Evolutionary conservation across 2,797 vertebrate species (phyloP).

Genomic region (Dromococcyx pavoninus): DNA sequence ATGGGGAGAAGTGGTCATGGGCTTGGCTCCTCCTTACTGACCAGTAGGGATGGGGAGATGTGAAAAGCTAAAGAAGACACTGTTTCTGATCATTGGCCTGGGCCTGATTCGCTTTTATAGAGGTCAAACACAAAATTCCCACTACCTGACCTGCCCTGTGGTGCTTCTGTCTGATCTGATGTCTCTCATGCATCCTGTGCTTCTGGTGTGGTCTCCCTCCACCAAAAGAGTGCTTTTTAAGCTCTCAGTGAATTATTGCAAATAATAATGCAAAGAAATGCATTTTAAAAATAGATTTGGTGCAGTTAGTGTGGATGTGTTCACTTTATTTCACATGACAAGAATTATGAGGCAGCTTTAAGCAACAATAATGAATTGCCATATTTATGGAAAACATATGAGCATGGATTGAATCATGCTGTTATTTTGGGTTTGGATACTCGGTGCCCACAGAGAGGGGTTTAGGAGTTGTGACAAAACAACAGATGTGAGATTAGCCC

Average conservation of each 20-base stretch:
- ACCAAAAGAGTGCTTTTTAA: neutral
- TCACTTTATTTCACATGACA: slow-evolving; percentile 16
- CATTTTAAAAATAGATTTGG: neutral
- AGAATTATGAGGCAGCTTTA: slow-evolving; percentile 24
- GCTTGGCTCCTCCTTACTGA: neutral
- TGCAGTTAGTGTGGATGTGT: neutral
- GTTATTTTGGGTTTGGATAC: slow-evolving; percentile 45
- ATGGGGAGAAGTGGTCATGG: neutral
- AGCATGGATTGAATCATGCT: slow-evolving; percentile 44
- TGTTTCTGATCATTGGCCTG: neutral
- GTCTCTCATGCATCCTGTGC: accelerated
- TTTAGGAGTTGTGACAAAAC: slow-evolving; percentile 57
- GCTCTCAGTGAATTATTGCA: neutral
- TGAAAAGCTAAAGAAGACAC: neutral
- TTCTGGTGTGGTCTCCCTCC: neutral
- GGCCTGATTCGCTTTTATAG: neutral
- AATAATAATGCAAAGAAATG: neutral
- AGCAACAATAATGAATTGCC: neutral
- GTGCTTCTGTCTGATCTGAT: neutral
- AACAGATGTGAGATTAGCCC: slow-evolving; percentile 60
- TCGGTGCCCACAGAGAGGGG: slow-evolving; percentile 37
- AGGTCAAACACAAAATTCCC: neutral
- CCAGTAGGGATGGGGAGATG: neutral
- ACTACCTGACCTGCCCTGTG: neutral
- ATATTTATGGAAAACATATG: slow-evolving; percentile 48